Conservation (phyloP, 2,888 invertebrate genomes). For the Heteropelma amictum region DNA sequence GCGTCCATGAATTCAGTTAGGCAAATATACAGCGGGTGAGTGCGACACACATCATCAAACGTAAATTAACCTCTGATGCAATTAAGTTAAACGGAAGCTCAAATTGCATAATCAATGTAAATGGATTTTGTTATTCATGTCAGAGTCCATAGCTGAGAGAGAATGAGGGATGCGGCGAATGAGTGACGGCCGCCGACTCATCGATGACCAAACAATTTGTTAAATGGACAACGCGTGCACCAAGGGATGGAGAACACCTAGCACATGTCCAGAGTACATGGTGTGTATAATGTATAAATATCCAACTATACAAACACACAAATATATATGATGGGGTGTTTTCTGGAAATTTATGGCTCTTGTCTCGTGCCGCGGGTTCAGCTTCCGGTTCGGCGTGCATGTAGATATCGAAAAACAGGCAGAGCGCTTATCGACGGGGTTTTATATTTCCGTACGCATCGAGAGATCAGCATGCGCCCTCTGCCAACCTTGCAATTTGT, state of each 20-base stretch:
- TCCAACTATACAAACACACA: no score
- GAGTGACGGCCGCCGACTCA: neutral
- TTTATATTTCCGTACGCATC: slow-evolving; percentile 16
- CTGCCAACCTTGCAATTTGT: slow-evolving; percentile 58
- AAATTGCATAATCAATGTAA: slow-evolving; percentile 22
- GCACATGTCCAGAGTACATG: no score
- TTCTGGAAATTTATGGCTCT: slow-evolving; percentile 51
- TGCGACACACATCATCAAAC: slow-evolving; percentile 18
- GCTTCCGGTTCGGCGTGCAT: slow-evolving; percentile 16
- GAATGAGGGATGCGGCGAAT: no score
- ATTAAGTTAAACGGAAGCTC: slow-evolving; percentile 6
- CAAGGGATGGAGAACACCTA: neutral
- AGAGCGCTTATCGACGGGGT: slow-evolving; percentile 30
- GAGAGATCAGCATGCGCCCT: neutral
- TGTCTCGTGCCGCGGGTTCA: slow-evolving; percentile 5
- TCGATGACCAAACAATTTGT: slow-evolving; percentile 50
- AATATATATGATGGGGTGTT: neutral
- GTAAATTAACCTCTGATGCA: slow-evolving; percentile 21
- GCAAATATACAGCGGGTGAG: no score
- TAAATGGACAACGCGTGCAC: slow-evolving; percentile 55
- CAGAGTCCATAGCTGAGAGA: slow-evolving; percentile 1
- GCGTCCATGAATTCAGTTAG: no score
- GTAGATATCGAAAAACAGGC: slow-evolving; percentile 17
- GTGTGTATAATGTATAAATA: no score
- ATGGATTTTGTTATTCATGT: slow-evolving; percentile 27